Evolutionary conservation across 2,113 vertebrate genomes (phyloP).

Genomic region (Sorex fumeus): DNA sequence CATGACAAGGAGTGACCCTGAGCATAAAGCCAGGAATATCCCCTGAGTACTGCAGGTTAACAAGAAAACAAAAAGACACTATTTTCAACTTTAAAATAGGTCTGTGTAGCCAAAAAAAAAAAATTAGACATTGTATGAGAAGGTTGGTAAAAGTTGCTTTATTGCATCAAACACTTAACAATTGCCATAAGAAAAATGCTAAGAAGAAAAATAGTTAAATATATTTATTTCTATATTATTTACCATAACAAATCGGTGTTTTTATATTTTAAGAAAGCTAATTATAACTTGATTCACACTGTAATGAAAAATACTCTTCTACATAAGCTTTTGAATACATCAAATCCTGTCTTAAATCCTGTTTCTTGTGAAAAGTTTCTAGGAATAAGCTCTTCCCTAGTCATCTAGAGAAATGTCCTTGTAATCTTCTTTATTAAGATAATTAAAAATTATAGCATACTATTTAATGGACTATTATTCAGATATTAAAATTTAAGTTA

Average conservation of each 20-base stretch:
- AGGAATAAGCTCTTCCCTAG: background rate
- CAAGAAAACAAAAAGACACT: background rate
- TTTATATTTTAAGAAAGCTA: slow-evolving; percentile 47
- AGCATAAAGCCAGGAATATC: no score
- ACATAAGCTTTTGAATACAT: slow-evolving; percentile 34
- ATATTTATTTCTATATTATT: background rate
- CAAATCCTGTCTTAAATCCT: slow-evolving; percentile 37
- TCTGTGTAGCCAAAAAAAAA: background rate
- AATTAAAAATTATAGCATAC: background rate
- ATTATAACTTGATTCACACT: slow-evolving; percentile 33
- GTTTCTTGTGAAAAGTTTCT: slow-evolving; percentile 10
- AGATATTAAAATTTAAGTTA: slow-evolving; percentile 27
- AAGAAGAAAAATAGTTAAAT: slow-evolving; percentile 1
- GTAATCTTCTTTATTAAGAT: background rate
- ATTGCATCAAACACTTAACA: background rate
- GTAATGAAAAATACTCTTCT: slow-evolving; percentile 39
- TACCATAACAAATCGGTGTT: background rate
- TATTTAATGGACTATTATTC: background rate
- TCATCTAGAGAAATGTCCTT: background rate
- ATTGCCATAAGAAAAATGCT: slow-evolving; percentile 40
- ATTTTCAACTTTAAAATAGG: slow-evolving; percentile 33
- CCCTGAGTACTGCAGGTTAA: no score
- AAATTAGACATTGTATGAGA: background rate
- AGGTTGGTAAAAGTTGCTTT: background rate
- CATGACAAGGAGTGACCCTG: no score